Evolutionary conservation across 2,888 invertebrate species (phyloP), one percentile per base, ranked within the genome.

Genomic region (Drosophila infuscata): DNA sequence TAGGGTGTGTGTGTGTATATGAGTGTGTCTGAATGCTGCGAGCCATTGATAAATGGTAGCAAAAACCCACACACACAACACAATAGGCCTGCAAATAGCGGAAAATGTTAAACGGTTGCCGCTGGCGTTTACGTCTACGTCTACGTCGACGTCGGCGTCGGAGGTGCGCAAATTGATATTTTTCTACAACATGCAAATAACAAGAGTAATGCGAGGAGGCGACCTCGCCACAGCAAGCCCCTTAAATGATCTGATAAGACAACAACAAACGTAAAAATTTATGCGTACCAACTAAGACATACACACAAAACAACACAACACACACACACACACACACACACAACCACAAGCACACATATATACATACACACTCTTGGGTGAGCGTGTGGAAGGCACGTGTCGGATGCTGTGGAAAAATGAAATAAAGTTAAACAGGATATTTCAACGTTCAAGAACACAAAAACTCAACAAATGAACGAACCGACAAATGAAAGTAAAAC

Each of bases 391-490:
- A 70, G 76, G 77, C 88, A 89, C 84, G 84, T 85, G 89, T 85
- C 88, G 85, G 85, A 89, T 77, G 88, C 89, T 85, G 85, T 88
- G 85, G 78, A 88, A 89, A 89, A 85, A 88, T 85, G 85, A 85
- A 85, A 85, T 85, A 85, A 85, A 85, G 89, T 89, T 85, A 88
- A 85, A 85, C 85, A 89, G 85, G 85, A 85, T 85, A 89, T 85
- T 85, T 89, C 89, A 89, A 80, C 82, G 77, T 79, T 79, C 71
- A 72, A 73, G 79, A 87, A 73, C 70, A 76, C 67, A 73, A 82
- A 76, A 79, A 83, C 81, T 76, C 76, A 83, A 79, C 87, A 81
- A 83, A 78, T 74, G 81, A 81, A 77, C 74, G 81, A 61, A 77
- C 64, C 70, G 74, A 81, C 79, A 79, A 79, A 79, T 79, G 87